Base-by-base conservation (phyloP, 2,888 invertebrate species). In the Sphaerophoria taeniata region DNA sequence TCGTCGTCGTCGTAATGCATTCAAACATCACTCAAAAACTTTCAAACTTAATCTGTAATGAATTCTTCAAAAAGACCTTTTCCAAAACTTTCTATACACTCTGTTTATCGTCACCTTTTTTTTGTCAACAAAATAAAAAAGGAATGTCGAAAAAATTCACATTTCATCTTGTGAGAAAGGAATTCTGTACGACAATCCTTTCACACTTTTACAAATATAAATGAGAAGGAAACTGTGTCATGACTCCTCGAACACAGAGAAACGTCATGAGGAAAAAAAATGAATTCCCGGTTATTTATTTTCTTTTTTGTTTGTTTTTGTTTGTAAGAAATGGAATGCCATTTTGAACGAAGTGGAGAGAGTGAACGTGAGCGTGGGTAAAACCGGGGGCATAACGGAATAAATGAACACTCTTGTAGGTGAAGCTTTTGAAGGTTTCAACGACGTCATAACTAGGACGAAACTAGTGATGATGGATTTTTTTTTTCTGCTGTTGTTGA, bases 371-470 rank as follows among this genome's bases (percentile, higher is more conserved):
- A 11, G 31, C 9, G 16, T 16, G 2, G 39, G 65, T 1, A 9
- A 24, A 24, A 24, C 24, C 24, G 24, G 24, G 24, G 6, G 33
- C 11, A 72, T 65, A 16, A 47, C n/a, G 45, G 53, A 63, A 61
- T 43, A 83, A 74, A 69, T 79, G 83, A 71, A 70, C 65, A 79
- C 55, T 79, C 73, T 76, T 71, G n/a, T 65, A 61, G 67, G 84
- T 79, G 71, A 80, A 78, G 70, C 75, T 60, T 73, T 74, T 83
- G 73, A 70, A 74, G 78, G 74, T 51, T 74, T 74, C 70, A 83
- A 78, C 74, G 79, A 70, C 74, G 74, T 74, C 75, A 80, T 84
- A 84, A 84, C 80, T 76, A 75, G 84, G 75, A 72, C 84, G 79
- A 67, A 73, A 47, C 65, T 43, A 76, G 75, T 79, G 80, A 84